These are phyloP conservation scores for Polypedilum pembai DNA, from an alignment of 1,140 invertebrate genomes.

Conservation along the genomic window DNA sequence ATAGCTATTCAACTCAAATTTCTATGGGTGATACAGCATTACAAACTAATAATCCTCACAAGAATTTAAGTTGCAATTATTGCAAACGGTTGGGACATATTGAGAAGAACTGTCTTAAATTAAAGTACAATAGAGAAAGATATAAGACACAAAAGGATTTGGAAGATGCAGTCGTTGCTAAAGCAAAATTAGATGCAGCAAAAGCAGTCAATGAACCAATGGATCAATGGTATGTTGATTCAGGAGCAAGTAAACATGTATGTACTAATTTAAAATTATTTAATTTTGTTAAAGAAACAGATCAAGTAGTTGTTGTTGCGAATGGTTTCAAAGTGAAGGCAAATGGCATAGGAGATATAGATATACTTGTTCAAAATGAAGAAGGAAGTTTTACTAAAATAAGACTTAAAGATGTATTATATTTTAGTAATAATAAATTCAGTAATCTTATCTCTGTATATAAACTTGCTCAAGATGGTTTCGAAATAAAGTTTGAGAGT, in stretches of 20 bases:
- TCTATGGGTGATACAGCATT: not conserved
- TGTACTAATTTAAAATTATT: not conserved
- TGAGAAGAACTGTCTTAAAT: not conserved
- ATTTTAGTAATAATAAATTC: not conserved
- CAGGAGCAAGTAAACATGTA: not conserved
- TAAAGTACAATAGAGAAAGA: not conserved
- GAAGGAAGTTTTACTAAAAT: not conserved
- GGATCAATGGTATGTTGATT: not conserved
- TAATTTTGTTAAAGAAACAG: not conserved
- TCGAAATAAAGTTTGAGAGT: not conserved
- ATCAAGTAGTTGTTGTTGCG: not conserved
- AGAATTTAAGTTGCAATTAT: not conserved
- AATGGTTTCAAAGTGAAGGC: not conserved
- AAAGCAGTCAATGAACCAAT: not conserved
- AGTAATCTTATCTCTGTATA: not conserved
- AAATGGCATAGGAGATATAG: not conserved
- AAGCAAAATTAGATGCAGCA: not conserved
- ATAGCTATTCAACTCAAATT: too few relatives aligned
- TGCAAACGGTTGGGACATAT: not conserved
- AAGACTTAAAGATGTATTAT: not conserved
- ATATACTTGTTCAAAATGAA: not conserved
- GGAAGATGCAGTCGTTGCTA: not conserved
- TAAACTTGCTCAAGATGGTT: not conserved
- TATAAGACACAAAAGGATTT: not conserved
- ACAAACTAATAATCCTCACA: not conserved